Percentiles rank a stretch among this genome's conserved stretches.
phyloP scores from a whole-genome alignment of 2,113 vertebrate species.

The Climacteris rufus region DNA sequence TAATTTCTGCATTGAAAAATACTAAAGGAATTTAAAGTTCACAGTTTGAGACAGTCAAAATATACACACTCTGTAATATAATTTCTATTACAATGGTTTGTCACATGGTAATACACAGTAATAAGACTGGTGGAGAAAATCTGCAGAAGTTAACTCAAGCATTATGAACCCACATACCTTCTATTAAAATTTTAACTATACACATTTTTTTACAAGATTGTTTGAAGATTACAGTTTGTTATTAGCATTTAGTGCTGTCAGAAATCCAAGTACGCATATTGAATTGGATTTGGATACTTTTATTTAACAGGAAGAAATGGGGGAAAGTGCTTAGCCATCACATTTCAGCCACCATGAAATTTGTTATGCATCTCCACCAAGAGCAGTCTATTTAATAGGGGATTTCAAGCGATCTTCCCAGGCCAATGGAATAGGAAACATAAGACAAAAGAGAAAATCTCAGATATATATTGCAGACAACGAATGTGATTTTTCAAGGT shows the following conservation, averaged over 20 bases:
- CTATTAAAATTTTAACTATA: neutral
- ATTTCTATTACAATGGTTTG: neutral
- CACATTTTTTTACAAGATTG: neutral
- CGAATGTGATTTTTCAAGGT: neutral
- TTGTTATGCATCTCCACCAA: neutral
- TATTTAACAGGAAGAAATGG: neutral
- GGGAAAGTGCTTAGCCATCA: neutral
- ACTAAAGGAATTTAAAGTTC: neutral
- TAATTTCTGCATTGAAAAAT: neutral
- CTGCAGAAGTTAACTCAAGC: neutral
- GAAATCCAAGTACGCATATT: neutral
- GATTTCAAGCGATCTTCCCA: neutral
- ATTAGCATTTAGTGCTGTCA: neutral
- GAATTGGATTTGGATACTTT: neutral
- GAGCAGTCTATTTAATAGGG: neutral
- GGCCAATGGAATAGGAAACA: neutral
- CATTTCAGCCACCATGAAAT: neutral
- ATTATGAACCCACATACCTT: neutral
- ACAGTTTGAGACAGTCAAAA: neutral
- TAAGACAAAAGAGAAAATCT: neutral
- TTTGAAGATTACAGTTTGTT: neutral
- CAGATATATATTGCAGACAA: neutral
- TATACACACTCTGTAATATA: neutral
- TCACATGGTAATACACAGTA: fast-evolving
- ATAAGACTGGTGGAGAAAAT: neutral